These are phyloP conservation scores for Brassicogethes aeneus DNA, from an alignment of 2,888 invertebrate species.

Conservation along the genomic window DNA sequence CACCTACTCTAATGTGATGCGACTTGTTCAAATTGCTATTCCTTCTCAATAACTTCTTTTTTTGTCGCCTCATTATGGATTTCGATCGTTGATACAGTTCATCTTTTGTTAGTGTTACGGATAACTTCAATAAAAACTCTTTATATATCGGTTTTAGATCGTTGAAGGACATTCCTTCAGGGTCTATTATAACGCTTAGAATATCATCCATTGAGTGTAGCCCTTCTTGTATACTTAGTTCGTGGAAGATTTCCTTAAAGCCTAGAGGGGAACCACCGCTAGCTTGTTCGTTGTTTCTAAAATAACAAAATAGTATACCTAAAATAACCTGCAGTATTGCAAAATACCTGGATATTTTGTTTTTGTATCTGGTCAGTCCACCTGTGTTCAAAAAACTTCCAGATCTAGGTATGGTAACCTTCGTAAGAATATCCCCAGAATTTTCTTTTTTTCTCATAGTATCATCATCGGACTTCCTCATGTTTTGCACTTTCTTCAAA, in stretches of 20 bases:
- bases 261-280: constrained; percentile 73
- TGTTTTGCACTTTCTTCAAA: constrained; percentile 42
- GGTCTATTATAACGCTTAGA: constrained; percentile 78
- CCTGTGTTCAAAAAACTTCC: constrained; percentile 79
- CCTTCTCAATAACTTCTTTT: constrained; percentile 57
- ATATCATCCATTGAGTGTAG: constrained; percentile 82
- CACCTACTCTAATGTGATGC: constrained; percentile 27
- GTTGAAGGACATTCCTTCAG: constrained; percentile 89
- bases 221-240: constrained; percentile 80
- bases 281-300: constrained; percentile 53
- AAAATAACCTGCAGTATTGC: too few relatives aligned
- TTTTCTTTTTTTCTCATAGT: constrained; percentile 43
- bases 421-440: constrained; percentile 73
- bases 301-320: too few relatives aligned
- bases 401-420: constrained; percentile 77
- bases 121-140: constrained; percentile 78
- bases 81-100: constrained; percentile 85
- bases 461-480: constrained; percentile 31
- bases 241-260: constrained; percentile 79
- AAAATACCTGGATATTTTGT: constrained; percentile 56
- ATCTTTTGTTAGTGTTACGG: constrained; percentile 84
- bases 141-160: constrained; percentile 87
- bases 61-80: constrained; percentile 79
- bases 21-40: constrained; percentile 34
- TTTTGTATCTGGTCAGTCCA: constrained; percentile 67